Conservation (phyloP, 2,113 vertebrate genomes). For the Spilogale gracilis region DNA sequence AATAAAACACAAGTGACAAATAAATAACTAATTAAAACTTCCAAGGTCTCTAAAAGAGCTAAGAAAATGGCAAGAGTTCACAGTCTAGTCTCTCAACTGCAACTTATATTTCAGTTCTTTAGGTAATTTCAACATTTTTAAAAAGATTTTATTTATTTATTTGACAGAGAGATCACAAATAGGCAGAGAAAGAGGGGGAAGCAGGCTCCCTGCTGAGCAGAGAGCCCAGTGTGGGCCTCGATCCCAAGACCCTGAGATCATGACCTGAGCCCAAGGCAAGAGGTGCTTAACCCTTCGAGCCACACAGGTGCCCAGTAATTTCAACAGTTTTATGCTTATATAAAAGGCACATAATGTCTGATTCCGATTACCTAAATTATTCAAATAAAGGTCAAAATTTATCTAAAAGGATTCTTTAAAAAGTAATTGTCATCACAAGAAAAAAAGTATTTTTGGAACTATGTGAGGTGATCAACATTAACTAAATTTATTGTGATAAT, state of each 20-base stretch:
- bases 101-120: constrained; percentile 32
- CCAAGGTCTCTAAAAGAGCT: neutral
- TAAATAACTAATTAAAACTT: constrained; percentile 35
- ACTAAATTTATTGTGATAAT: neutral
- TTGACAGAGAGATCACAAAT: too few relatives aligned
- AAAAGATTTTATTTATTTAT: too few relatives aligned
- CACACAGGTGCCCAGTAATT: neutral
- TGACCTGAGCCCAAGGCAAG: too few relatives aligned
- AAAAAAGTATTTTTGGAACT: neutral
- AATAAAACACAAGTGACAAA: constrained; percentile 32
- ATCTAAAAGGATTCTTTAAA: neutral
- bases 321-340: neutral
- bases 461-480: neutral
- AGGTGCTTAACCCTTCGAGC: too few relatives aligned
- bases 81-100: constrained; percentile 9
- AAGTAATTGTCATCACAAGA: neutral
- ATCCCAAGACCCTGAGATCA: too few relatives aligned
- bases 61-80: neutral
- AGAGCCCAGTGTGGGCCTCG: too few relatives aligned
- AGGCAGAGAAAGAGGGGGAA: too few relatives aligned
- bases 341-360: neutral
- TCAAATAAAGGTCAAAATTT: constrained; percentile 25
- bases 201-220: too few relatives aligned
- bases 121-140: neutral
- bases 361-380: neutral